Base-by-base conservation (phyloP, 2,888 invertebrate genomes). In the Tryphoninae sp. region DNA sequence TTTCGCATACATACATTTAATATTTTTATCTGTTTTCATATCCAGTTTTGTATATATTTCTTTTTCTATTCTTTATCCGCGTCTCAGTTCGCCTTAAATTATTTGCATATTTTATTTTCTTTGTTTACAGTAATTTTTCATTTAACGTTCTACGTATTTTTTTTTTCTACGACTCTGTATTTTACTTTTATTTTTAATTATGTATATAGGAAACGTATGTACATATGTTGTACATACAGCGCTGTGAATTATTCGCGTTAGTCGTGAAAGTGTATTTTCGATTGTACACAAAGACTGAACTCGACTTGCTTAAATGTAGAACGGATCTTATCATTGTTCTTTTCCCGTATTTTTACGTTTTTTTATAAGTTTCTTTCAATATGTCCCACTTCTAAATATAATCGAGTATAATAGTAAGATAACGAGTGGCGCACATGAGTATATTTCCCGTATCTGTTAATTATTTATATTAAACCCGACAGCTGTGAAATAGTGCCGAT, bases 251-350 rank as follows among this genome's bases (percentile, higher is more conserved):
- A 67, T 82, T 78, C 78, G 73, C 68, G 69, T 73, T 40, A 58
- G 73, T 78, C 59, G 78, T 72, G 78, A 40, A 72, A 53, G 72
- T 72, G 65, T 72, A 58, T 78, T 72, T 49, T 65, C 42, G 22
- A 26, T 69, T 40, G 13, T 74, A 76, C 59, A 76, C 75, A 82
- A 82, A 82, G 82, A 82, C 82, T 81, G 81, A 67, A 75, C 61
- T 75, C 61, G 53, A 71, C 64, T 81, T 67, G 71, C 65, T 72
- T 71, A 78, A 33, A 74, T 23, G 53, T 78, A 73, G 23, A 73
- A 80, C 53, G 67, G 62, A 78, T 58, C 62, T 55, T 71, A 59
- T 75, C 69, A 45, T 77, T 68, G 58, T 7, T 78, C 49, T 33
- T 64, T 22, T 75, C 67, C 45, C 19, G 64, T 33, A 4, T 9